Conservation (phyloP, 2,113 vertebrate species). For the Eleginops maclovinus region DNA sequence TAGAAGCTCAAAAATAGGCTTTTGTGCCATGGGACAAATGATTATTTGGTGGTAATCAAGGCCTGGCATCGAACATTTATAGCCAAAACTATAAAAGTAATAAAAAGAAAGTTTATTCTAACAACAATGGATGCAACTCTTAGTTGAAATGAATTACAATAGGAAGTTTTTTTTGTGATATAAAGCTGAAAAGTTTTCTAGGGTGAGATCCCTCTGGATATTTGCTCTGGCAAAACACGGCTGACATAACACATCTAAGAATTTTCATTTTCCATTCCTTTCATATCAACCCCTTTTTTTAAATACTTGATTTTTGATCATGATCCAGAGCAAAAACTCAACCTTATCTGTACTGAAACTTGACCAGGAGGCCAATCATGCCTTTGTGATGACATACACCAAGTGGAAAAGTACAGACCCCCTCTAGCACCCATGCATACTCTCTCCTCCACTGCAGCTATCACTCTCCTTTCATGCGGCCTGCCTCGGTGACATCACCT, state of each 20-base stretch:
- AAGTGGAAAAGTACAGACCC: slow-evolving; percentile 80
- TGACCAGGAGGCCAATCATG: slow-evolving; percentile 69
- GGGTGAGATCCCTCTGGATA: background rate
- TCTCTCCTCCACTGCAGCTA: slow-evolving; percentile 65
- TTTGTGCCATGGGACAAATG: background rate
- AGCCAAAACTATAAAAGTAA: slow-evolving; percentile 6
- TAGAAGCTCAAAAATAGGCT: slow-evolving; percentile 1
- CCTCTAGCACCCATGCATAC: slow-evolving; percentile 63
- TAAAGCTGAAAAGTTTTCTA: slow-evolving; percentile 6
- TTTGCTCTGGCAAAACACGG: background rate
- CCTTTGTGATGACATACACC: slow-evolving; percentile 74
- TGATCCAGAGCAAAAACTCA: slow-evolving; percentile 34
- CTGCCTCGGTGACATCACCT: slow-evolving; percentile 76
- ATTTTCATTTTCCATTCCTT: slow-evolving; percentile 31
- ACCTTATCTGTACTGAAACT: slow-evolving; percentile 75
- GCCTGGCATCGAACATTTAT: background rate
- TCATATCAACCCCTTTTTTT: slow-evolving; percentile 26
- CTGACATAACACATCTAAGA: slow-evolving; percentile 11
- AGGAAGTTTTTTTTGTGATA: slow-evolving; percentile 7
- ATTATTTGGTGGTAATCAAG: background rate
- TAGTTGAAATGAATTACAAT: background rate
- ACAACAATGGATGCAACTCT: background rate
- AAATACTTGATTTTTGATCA: slow-evolving; percentile 39
- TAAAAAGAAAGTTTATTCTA: slow-evolving; percentile 9
- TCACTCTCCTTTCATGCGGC: slow-evolving; percentile 75